Percentiles rank a stretch among this genome's conserved stretches.
Evolutionary conservation across 1,140 invertebrate genomes (phyloP).

Genomic region (Asobara japonica): DNA sequence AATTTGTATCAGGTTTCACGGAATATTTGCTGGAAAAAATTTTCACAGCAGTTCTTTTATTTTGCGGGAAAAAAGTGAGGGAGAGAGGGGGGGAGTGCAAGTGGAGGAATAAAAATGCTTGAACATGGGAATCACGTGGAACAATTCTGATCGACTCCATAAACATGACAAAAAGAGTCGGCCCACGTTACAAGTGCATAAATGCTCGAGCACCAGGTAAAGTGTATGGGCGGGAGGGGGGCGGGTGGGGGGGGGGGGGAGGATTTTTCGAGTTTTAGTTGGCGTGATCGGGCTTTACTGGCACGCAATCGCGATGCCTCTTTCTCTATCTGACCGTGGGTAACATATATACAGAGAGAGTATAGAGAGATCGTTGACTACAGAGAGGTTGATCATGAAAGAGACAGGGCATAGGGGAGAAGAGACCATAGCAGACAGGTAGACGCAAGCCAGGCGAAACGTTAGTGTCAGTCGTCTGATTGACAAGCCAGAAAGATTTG

Average conservation of each 20-base stretch:
- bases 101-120: neutral
- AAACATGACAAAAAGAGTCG: neutral
- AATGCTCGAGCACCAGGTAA: neutral
- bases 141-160: neutral
- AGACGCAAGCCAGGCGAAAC: constrained; percentile 15
- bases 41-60: neutral
- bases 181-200: constrained; percentile 2
- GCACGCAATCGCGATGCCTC: constrained; percentile 22
- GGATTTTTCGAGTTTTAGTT: constrained; percentile 12
- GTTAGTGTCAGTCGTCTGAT: constrained; percentile 61
- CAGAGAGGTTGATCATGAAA: neutral
- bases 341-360: constrained; percentile 6
- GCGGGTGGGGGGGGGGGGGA: too few relatives aligned
- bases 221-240: neutral
- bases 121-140: constrained; percentile 1
- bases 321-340: constrained; percentile 5
- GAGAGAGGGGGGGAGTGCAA: too few relatives aligned
- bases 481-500: constrained; percentile 66
- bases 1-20: neutral
- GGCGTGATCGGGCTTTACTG: constrained; percentile 12
- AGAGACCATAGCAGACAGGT: constrained; percentile 25
- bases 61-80: too few relatives aligned
- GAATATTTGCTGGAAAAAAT: neutral
- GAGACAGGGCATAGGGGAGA: neutral
- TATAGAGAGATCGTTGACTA: constrained; percentile 11